Evolutionary conservation across 2,113 vertebrate genomes (phyloP).

Genomic region (Cervus canadensis): DNA sequence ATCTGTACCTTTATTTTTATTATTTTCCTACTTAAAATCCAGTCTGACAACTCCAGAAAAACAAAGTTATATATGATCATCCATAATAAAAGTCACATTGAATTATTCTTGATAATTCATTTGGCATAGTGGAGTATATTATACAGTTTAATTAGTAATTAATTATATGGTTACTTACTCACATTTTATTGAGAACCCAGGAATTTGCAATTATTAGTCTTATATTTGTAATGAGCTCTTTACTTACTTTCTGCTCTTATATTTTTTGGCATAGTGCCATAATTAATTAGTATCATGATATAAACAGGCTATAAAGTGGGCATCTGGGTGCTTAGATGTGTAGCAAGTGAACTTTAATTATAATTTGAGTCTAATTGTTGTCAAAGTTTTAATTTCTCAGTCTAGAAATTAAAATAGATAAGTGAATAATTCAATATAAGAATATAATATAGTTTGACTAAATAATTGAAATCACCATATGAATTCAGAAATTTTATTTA

Average conservation of each 20-base stretch:
- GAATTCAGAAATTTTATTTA: slow-evolving; percentile 13
- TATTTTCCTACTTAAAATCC: background rate
- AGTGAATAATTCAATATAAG: slow-evolving; percentile 12
- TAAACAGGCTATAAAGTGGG: background rate
- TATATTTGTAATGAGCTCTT: slow-evolving; percentile 35
- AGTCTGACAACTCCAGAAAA: background rate
- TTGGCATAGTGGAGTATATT: slow-evolving; percentile 23
- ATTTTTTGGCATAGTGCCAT: slow-evolving; percentile 40
- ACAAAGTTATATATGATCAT: background rate
- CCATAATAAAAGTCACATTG: background rate
- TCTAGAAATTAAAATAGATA: slow-evolving; percentile 48
- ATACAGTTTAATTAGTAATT: slow-evolving; percentile 59
- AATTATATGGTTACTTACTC: slow-evolving; percentile 49
- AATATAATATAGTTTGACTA: background rate
- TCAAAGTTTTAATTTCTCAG: slow-evolving; percentile 56
- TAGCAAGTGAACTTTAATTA: background rate
- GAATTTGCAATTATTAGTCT: slow-evolving; percentile 41
- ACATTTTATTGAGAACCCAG: slow-evolving; percentile 42
- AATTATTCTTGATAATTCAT: slow-evolving; percentile 33
- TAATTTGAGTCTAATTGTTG: slow-evolving; percentile 40
- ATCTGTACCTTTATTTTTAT: background rate
- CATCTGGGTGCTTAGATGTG: slow-evolving; percentile 8
- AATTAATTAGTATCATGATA: slow-evolving; percentile 55
- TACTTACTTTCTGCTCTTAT: background rate
- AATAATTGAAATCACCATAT: background rate